Base-by-base conservation (phyloP, 2,113 vertebrate species). In the Naja naja region DNA sequence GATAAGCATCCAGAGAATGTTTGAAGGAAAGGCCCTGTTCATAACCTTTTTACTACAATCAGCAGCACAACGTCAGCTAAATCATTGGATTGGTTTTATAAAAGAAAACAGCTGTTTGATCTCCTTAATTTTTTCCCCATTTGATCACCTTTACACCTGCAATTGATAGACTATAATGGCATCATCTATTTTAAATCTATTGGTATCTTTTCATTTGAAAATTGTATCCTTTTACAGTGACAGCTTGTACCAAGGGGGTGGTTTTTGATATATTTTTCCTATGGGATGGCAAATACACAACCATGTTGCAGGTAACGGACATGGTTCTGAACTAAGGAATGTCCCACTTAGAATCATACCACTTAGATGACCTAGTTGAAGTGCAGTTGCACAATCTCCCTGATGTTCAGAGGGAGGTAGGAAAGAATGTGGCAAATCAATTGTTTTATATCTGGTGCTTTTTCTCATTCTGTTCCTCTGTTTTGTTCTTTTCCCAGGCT, bases 351-450 rank as follows among this genome's bases (percentile, higher is more conserved):
- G n/a, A 55, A n/a, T 34, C 52, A 49, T 49, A 43, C 43, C 34
- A 22, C 34, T 43, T 81, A 81, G 30, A 52, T 91, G 81, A 27
- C 27, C n/a, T 49, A 81, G 25, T 30, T 22, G 39, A 92, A 45
- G 30, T 85, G 45, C 22, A 49, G 9, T 92, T 85, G 56, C 11
- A 14, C 7, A 5, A 39, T 47, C 4, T 81, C 47, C n/a, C 12
- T 89, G 39, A 16, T 58, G 5, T 89, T 89, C 47, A 20, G 8
- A 25, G 23, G 74, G 34, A 81, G 74, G 34, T 3, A 81, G 74
- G 94, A 96, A 95, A 94, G 94, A 94, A 94, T 0, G 90, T 96
- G 95, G 94, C 92, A 14, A 0, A 0, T 0, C 3, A 4, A 81
- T 25, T 87, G 53, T 4, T 64, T 87, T 5, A 47, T 2, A 85